phyloP scores from a whole-genome alignment of 2,113 vertebrate genomes.

The Scophthalmus maximus region DNA sequence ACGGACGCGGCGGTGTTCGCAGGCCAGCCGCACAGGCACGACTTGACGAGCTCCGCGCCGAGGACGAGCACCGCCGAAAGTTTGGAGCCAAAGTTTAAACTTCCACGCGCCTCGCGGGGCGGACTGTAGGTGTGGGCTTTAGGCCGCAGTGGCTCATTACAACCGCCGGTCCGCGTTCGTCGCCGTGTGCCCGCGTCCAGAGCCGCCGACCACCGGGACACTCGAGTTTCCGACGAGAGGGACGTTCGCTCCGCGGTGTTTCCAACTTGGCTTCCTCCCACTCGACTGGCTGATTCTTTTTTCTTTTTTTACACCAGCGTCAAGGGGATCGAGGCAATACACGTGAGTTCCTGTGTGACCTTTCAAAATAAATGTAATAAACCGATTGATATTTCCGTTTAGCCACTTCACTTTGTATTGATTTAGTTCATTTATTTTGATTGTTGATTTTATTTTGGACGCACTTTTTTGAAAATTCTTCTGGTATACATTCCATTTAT shows the following conservation, averaged over 20 bases:
- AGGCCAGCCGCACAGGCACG: constrained; percentile 12
- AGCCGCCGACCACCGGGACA: constrained; percentile 42
- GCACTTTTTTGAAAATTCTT: too few species aligned
- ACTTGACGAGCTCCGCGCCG: background rate
- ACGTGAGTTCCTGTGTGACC: background rate
- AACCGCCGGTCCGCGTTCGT: constrained; percentile 11
- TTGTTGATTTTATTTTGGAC: too few species aligned
- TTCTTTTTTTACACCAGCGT: constrained; percentile 5
- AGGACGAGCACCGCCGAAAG: constrained; percentile 53
- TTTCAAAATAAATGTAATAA: constrained; percentile 56
- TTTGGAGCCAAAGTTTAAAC: constrained; percentile 58
- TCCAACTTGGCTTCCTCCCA: constrained; percentile 72
- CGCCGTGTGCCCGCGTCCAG: constrained; percentile 22
- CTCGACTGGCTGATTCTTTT: background rate
- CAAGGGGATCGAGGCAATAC: background rate
- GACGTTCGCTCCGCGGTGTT: constrained; percentile 58
- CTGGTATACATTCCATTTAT: too few species aligned
- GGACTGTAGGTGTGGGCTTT: background rate
- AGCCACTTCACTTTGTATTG: too few species aligned
- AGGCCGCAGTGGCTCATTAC: constrained; percentile 11
- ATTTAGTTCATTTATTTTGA: too few species aligned
- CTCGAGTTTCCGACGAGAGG: constrained; percentile 50
- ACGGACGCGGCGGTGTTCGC: constrained; percentile 19
- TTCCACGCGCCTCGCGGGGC: constrained; percentile 21
- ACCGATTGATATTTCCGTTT: too few species aligned